phyloP scores from a whole-genome alignment of 2,888 invertebrate species.

The Nemurella pictetii region DNA sequence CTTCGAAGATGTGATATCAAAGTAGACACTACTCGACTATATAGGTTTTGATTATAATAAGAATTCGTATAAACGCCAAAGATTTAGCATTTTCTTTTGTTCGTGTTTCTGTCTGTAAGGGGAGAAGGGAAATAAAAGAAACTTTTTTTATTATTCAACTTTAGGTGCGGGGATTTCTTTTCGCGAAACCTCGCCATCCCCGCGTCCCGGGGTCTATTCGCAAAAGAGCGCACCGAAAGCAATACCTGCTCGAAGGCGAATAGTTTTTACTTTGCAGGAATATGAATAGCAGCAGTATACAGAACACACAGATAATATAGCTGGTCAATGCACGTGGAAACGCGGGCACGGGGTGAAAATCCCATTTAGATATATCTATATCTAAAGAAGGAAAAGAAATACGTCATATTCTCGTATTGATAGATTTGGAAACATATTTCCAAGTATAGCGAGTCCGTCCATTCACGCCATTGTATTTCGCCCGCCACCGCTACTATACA shows the following conservation, averaged over 20 bases:
- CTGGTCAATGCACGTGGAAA: not conserved
- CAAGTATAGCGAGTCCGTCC: not conserved
- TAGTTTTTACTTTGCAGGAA: not conserved
- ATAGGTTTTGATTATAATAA: not conserved
- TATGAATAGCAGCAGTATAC: no score
- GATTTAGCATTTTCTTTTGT: slow-evolving; percentile 15
- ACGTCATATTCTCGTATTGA: not conserved
- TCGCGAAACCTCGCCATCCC: not conserved
- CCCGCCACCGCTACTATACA: no score
- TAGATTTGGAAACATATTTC: not conserved
- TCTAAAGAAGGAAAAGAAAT: not conserved
- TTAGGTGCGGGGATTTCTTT: not conserved
- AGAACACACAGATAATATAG: not conserved
- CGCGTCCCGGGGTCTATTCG: not conserved
- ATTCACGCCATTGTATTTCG: not conserved
- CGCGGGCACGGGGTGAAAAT: not conserved
- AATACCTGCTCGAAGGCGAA: not conserved
- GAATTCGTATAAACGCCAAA: slow-evolving; percentile 1
- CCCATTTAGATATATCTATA: not conserved
- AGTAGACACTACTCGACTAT: not conserved
- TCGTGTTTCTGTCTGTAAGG: not conserved
- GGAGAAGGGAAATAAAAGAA: slow-evolving; percentile 14
- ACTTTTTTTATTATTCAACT: not conserved
- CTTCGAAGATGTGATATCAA: not conserved
- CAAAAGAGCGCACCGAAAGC: not conserved